These are phyloP conservation scores for Phataginus tricuspis DNA, from an alignment of 2,797 vertebrate genomes.

Conservation along the genomic window DNA sequence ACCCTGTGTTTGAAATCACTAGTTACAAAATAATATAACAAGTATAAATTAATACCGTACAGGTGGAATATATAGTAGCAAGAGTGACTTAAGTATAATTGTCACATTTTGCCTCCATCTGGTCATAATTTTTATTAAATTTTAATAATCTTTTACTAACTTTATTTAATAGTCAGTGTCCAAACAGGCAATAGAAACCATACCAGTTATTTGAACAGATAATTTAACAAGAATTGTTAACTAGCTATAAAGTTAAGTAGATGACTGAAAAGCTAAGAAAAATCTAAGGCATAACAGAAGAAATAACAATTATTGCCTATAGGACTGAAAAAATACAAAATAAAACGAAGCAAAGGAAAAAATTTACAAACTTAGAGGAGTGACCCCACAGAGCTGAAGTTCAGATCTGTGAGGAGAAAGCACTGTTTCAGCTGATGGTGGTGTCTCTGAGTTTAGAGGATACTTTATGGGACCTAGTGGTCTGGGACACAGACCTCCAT, in stretches of 20 bases:
- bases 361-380: neutral
- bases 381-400: neutral
- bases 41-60: slow-evolving; percentile 16
- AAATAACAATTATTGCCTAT: neutral
- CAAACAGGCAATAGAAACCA: neutral
- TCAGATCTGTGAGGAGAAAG: neutral
- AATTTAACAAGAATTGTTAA: slow-evolving; percentile 10
- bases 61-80: neutral
- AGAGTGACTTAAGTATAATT: neutral
- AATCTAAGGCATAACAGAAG: neutral
- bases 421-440: neutral
- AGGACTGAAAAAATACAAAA: neutral
- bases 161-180: neutral
- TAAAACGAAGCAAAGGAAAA: neutral
- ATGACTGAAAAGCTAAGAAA: neutral
- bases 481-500: neutral
- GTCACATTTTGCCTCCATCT: neutral
- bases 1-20: slow-evolving; percentile 39
- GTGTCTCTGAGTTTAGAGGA: neutral
- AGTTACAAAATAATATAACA: neutral
- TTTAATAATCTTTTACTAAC: slow-evolving; percentile 11
- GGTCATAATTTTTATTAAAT: slow-evolving; percentile 5
- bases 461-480: neutral
- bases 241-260: slow-evolving; percentile 14
- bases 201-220: neutral